Percentiles rank a stretch among this genome's conserved stretches.
Conservation (phyloP, 2,888 invertebrate species). For the Athalia rosae region DNA sequence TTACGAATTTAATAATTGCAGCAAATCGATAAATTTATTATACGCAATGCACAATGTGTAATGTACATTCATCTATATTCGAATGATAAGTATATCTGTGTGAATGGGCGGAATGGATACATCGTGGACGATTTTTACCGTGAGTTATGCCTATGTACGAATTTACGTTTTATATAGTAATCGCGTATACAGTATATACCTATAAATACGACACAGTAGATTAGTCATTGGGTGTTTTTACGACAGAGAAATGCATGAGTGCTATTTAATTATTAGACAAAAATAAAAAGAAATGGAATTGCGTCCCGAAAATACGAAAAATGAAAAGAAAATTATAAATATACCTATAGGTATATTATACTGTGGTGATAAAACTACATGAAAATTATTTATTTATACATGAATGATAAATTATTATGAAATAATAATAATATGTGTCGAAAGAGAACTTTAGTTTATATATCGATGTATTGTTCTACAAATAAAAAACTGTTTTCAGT, state of each 20-base stretch:
- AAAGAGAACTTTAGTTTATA: constrained; percentile 35
- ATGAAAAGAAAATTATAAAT: neutral
- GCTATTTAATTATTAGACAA: neutral
- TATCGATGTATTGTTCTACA: constrained; percentile 42
- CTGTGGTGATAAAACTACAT: neutral
- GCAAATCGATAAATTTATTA: too few relatives aligned
- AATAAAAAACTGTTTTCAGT: constrained; percentile 42
- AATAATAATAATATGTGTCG: constrained; percentile 3
- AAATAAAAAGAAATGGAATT: constrained; percentile 5
- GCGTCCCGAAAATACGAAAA: neutral
- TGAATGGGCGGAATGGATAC: neutral
- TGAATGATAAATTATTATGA: constrained; percentile 10
- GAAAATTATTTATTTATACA: constrained; percentile 33
- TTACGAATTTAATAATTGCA: neutral
- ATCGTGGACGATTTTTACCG: neutral
- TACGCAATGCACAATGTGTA: too few relatives aligned
- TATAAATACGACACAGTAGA: neutral
- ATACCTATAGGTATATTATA: neutral
- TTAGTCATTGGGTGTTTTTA: constrained; percentile 18
- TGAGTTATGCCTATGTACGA: too few relatives aligned
- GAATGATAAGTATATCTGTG: neutral
- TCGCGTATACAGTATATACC: neutral
- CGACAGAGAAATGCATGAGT: neutral
- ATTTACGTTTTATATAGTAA: too few relatives aligned
- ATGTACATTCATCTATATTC: too few relatives aligned